Percentiles rank a stretch among this genome's conserved stretches.
phyloP scores from a whole-genome alignment of 2,888 invertebrate species.

The Heliconius erato region DNA sequence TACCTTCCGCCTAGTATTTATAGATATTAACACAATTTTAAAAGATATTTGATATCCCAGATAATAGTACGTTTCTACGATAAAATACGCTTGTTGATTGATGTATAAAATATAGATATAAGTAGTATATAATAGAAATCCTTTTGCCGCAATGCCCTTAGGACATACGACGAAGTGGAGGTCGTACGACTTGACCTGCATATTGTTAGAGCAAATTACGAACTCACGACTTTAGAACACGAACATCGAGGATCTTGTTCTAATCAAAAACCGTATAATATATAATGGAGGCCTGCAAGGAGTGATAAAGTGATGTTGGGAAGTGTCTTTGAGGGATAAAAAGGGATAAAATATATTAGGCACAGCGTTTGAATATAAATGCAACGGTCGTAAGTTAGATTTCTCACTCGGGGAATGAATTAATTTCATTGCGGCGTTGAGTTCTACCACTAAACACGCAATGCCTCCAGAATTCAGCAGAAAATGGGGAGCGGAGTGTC shows the following conservation, averaged over 20 bases:
- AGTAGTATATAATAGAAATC: constrained; percentile 14
- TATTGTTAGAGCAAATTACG: constrained; percentile 49
- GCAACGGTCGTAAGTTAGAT: no score
- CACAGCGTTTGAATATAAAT: neutral
- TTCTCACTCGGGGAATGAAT: no score
- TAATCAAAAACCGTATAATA: constrained; percentile 35
- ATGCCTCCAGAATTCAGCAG: no score
- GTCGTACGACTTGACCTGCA: constrained; percentile 49
- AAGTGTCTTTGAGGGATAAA: neutral
- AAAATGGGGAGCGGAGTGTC: no score
- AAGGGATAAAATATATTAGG: neutral
- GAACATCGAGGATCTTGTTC: constrained; percentile 43
- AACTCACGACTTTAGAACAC: constrained; percentile 44
- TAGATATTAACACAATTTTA: no score
- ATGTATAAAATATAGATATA: neutral
- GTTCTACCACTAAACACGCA: no score
- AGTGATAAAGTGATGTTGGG: neutral
- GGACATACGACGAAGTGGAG: constrained; percentile 47
- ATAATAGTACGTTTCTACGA: no score
- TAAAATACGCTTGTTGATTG: neutral
- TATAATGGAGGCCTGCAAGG: constrained; percentile 36
- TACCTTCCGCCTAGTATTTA: no score
- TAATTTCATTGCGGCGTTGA: no score
- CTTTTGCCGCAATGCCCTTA: constrained; percentile 41
- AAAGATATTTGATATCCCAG: no score